These are phyloP conservation scores for Hirudinaria manillensis DNA, from an alignment of 2,888 invertebrate genomes.

Conservation along the genomic window DNA sequence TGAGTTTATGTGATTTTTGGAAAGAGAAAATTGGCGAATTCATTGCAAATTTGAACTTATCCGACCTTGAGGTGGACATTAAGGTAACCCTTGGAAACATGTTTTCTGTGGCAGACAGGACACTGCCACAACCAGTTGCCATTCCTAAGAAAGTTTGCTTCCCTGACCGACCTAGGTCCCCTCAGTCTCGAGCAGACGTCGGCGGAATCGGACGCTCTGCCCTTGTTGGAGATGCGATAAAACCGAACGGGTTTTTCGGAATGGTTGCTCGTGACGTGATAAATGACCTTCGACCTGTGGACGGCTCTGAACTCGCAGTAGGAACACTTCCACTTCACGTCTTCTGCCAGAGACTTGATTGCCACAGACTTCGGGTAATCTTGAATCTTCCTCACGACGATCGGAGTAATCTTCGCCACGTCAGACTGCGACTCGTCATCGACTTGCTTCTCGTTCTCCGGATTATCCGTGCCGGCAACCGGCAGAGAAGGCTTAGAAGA, in stretches of 20 bases:
- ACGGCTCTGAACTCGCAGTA: constrained; percentile 17
- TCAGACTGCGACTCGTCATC: background rate
- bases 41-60: background rate
- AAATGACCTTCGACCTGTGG: constrained; percentile 16
- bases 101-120: constrained; percentile 8
- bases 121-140: constrained; percentile 28
- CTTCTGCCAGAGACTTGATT: background rate
- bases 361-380: background rate
- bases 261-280: constrained; percentile 17
- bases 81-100: constrained; percentile 27
- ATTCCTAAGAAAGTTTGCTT: constrained; percentile 13
- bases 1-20: too few species aligned
- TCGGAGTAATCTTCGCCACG: background rate
- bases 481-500: background rate
- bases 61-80: constrained; percentile 21
- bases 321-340: constrained; percentile 12
- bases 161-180: constrained; percentile 23
- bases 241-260: constrained; percentile 20
- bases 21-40: too few species aligned
- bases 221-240: background rate
- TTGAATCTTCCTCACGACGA: background rate
- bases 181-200: constrained; percentile 10
- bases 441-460: background rate
- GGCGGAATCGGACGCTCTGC: background rate
- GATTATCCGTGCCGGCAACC: background rate